phyloP scores from a whole-genome alignment of 2,113 vertebrate genomes.

The Muscicapa adusta region DNA sequence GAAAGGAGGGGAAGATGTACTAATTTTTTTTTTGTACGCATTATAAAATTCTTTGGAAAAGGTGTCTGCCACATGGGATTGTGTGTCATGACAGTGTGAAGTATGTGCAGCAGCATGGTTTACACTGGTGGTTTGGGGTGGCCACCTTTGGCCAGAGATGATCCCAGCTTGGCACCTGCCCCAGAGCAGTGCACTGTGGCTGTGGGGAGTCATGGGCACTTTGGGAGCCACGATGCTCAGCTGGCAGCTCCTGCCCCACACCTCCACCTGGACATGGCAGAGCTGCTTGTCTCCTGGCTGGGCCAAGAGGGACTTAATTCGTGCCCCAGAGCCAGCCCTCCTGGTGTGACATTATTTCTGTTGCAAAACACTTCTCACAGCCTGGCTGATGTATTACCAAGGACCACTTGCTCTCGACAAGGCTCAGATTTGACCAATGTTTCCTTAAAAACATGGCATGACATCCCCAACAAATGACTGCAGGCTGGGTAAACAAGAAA shows the following conservation, averaged over 20 bases:
- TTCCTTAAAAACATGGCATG: not conserved
- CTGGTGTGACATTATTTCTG: not conserved
- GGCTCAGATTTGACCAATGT: not conserved
- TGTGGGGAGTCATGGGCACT: fast-evolving
- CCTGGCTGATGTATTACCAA: not conserved
- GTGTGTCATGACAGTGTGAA: fast-evolving
- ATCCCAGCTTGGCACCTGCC: not conserved
- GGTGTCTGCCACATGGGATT: not conserved
- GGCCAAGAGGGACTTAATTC: not conserved
- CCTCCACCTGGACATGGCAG: not conserved
- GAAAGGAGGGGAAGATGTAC: not conserved
- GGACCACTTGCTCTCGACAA: not conserved
- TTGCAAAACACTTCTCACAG: not conserved
- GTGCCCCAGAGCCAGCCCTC: fast-evolving
- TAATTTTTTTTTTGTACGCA: not conserved
- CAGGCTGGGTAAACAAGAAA: not conserved
- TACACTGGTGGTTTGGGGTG: fast-evolving
- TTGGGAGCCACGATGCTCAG: not conserved
- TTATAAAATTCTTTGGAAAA: not conserved
- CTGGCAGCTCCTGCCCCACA: no score
- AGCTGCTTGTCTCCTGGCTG: not conserved
- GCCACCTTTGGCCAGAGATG: not conserved
- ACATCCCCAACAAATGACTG: not conserved
- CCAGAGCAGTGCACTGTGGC: not conserved
- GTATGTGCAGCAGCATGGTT: not conserved